Evolutionary conservation across 2,113 vertebrate species (phyloP).

Genomic region (Stictonetta naevosa): DNA sequence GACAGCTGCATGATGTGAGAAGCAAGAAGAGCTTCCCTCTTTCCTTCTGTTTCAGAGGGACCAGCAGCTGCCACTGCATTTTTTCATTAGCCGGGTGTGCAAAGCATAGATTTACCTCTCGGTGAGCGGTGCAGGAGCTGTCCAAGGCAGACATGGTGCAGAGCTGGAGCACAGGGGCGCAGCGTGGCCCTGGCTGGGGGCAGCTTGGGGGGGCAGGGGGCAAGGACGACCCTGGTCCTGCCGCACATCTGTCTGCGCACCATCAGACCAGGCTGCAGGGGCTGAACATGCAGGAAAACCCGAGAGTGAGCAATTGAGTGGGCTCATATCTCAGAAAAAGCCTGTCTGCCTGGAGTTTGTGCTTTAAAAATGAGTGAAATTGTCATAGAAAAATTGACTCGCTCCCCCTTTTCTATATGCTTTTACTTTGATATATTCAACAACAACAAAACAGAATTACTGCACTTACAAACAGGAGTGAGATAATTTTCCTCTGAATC

Average conservation of each 20-base stretch:
- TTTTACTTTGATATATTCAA: background rate
- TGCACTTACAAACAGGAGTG: background rate
- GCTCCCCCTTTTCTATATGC: background rate
- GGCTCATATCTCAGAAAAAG: background rate
- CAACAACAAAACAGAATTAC: background rate
- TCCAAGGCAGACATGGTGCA: background rate
- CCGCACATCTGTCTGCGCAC: accelerated
- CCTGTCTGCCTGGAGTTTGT: accelerated
- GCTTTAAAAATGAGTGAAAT: background rate
- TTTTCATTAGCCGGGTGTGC: too few relatives aligned
- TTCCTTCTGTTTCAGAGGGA: background rate
- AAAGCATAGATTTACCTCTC: too few relatives aligned
- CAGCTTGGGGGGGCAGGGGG: too few relatives aligned
- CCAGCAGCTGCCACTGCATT: too few relatives aligned
- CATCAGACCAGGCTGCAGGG: background rate
- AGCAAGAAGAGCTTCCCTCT: background rate
- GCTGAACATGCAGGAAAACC: background rate
- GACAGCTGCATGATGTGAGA: background rate
- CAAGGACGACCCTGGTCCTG: background rate
- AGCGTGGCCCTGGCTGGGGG: too few relatives aligned
- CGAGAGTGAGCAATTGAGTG: accelerated
- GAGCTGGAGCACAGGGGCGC: background rate
- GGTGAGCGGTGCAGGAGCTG: background rate
- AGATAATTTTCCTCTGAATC: background rate
- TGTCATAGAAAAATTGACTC: background rate